Percentiles rank a stretch among this genome's conserved stretches.
Evolutionary conservation across 2,797 vertebrate genomes (phyloP).

Genomic region (Xenops minutus): DNA sequence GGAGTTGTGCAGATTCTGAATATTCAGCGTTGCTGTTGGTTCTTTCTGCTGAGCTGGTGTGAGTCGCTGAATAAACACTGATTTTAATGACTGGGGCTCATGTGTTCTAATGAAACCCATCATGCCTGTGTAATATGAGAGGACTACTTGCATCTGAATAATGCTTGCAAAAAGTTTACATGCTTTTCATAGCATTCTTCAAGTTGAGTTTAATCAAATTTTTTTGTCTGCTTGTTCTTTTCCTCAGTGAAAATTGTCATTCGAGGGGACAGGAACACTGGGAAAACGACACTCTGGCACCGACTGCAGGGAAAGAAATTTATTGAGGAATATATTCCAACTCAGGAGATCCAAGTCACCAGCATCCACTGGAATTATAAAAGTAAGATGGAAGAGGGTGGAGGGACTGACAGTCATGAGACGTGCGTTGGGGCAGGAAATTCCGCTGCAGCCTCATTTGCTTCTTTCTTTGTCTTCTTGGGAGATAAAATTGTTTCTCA

Average conservation of each 20-base stretch:
- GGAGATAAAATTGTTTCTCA: neutral
- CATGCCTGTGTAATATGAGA: neutral
- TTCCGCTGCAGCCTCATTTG: neutral
- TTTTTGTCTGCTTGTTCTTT: conserved; percentile 21
- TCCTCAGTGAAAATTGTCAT: conserved; percentile 92
- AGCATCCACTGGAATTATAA: conserved; percentile 98
- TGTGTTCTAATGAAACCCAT: neutral
- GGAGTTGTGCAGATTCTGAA: neutral
- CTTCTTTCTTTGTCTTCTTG: neutral
- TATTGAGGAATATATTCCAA: conserved; percentile 94
- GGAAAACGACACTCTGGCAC: conserved; percentile 95
- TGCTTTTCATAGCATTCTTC: neutral
- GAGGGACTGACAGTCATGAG: neutral
- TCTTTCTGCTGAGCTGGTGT: neutral
- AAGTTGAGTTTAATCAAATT: conserved; percentile 6
- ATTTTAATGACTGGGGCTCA: neutral
- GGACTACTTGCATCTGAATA: neutral
- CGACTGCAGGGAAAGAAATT: conserved; percentile 94
- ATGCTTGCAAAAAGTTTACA: neutral
- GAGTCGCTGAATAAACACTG: neutral
- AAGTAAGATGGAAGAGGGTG: conserved; percentile 46
- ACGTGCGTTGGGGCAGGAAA: neutral
- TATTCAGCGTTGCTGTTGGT: neutral
- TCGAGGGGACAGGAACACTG: conserved; percentile 94
- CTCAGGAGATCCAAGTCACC: conserved; percentile 97